Conservation (phyloP, 1,140 invertebrate species). For the Drosophila burlai region DNA sequence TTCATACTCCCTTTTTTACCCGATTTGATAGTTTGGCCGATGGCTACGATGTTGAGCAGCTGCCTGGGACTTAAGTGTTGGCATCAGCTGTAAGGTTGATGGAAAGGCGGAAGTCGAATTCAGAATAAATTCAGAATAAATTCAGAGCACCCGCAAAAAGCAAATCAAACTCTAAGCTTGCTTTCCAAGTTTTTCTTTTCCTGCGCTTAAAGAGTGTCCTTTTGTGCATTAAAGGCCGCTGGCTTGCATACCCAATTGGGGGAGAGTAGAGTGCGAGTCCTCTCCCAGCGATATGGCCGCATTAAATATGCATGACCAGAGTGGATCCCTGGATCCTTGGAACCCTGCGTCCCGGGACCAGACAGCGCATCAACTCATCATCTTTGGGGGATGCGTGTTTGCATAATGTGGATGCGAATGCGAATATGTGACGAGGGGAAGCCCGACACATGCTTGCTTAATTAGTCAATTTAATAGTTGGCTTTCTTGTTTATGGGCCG, state of each 20-base stretch:
- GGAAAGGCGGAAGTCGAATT: slow-evolving; percentile 1
- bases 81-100: slow-evolving; percentile 24
- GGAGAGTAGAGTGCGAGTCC: background rate
- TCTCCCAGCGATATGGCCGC: slow-evolving; percentile 1
- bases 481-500: slow-evolving; percentile 68
- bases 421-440: slow-evolving; percentile 24
- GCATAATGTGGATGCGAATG: slow-evolving; percentile 61
- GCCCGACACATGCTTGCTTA: slow-evolving; percentile 59
- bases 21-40: slow-evolving; percentile 32
- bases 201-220: slow-evolving; percentile 23
- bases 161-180: background rate
- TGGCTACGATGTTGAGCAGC: slow-evolving; percentile 27
- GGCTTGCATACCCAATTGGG: slow-evolving; percentile 30
- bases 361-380: slow-evolving; percentile 50
- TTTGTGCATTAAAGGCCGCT: slow-evolving; percentile 16
- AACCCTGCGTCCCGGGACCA: slow-evolving; percentile 6
- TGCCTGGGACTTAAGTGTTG: slow-evolving; percentile 29
- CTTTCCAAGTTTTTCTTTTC: background rate
- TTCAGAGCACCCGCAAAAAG: background rate
- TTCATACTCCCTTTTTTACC: background rate
- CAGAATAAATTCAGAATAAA: slow-evolving; percentile 4
- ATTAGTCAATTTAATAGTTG: slow-evolving; percentile 83
- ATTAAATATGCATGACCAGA: slow-evolving; percentile 58
- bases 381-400: slow-evolving; percentile 61
- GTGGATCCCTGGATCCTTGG: slow-evolving; percentile 22